Evolutionary conservation across 2,888 invertebrate genomes (phyloP).

Genomic region (Parnassius apollo): DNA sequence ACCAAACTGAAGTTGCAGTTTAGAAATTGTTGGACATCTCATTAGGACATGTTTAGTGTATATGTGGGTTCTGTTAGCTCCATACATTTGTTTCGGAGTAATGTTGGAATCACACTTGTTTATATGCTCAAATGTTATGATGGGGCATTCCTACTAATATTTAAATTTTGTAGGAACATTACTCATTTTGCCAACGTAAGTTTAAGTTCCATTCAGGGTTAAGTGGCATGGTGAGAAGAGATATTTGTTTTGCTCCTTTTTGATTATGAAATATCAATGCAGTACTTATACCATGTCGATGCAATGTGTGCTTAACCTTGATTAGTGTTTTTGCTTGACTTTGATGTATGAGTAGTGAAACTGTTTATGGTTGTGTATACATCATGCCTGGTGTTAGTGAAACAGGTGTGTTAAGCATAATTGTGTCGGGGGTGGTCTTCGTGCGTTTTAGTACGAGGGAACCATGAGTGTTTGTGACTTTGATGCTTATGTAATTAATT

Average conservation of each 20-base stretch:
- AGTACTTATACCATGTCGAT: constrained; percentile 4
- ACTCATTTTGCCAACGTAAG: constrained; percentile 24
- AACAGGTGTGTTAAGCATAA: neutral
- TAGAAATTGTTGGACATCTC: constrained; percentile 46
- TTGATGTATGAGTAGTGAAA: neutral
- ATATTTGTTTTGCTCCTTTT: too few species aligned
- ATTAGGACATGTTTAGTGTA: constrained; percentile 37
- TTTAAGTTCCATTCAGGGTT: constrained; percentile 14
- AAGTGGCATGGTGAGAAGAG: constrained; percentile 3
- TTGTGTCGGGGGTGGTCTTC: constrained; percentile 43
- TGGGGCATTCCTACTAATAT: constrained; percentile 49
- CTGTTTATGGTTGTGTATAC: neutral
- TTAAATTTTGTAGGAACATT: constrained; percentile 23
- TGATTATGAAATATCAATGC: constrained; percentile 9
- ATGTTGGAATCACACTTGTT: constrained; percentile 36
- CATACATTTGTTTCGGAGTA: constrained; percentile 24
- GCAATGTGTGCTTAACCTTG: constrained; percentile 8
- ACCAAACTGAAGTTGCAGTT: constrained; percentile 81
- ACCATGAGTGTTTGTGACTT: constrained; percentile 34
- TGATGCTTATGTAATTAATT: constrained; percentile 49
- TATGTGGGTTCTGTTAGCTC: constrained; percentile 27
- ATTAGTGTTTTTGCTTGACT: constrained; percentile 10
- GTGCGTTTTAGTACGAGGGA: constrained; percentile 69
- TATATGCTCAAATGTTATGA: constrained; percentile 60
- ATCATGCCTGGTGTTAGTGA: neutral